Evolutionary conservation across 2,797 vertebrate species (phyloP), one percentile per base, ranked within the genome.

Genomic region (Eulemur mongoz): DNA sequence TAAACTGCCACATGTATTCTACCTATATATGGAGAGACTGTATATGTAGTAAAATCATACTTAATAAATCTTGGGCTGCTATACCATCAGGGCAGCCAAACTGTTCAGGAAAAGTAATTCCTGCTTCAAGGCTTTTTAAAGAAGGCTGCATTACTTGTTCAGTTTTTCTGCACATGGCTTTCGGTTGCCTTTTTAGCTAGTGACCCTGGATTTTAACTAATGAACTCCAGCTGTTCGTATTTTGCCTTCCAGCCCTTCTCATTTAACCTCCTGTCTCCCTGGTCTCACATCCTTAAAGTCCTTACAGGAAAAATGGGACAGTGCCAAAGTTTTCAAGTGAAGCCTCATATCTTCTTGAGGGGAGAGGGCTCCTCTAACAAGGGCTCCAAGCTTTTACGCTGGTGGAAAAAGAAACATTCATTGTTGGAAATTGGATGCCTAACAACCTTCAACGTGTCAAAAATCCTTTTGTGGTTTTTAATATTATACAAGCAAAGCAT

Each of bases 181-280:
- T 94, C 7, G 4, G 79, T 93, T 96, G 92, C 83, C 95, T 97
- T 96, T 97, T 93, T 84, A 95, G 96, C 94, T 92, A 89, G 94
- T 97, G 96, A 98, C 97, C 94, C 93, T 97, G 86, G 94, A 67
- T 96, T 97, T 95, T 88, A 94, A 93, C 95, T 97, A 98, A 98
- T 96, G 95, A 96, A 95, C 94, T 96, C 96, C 97, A 98, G 97
- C 97, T 97, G 98, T 92, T 96, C 96, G 91, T 80, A 80, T 90
- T 96, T 98, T 92, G 76, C 95, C 84, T 96, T 65, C 79, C 96
- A 98, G 67, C 80, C 95, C 96, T 96, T 89, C 91, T 91, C 94
- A 88, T 97, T 96, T 98, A 96, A 96, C 96, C 95, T 97, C 79
- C 65, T 81, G 83, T 88, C 86, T 96, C 93, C 75, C 67, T 85